Percentiles rank a stretch among this genome's conserved stretches.
These are phyloP conservation scores for Heliocidaris tuberculata DNA, from an alignment of 35 echinoderm and acorn worm species.

Conservation along the genomic window DNA sequence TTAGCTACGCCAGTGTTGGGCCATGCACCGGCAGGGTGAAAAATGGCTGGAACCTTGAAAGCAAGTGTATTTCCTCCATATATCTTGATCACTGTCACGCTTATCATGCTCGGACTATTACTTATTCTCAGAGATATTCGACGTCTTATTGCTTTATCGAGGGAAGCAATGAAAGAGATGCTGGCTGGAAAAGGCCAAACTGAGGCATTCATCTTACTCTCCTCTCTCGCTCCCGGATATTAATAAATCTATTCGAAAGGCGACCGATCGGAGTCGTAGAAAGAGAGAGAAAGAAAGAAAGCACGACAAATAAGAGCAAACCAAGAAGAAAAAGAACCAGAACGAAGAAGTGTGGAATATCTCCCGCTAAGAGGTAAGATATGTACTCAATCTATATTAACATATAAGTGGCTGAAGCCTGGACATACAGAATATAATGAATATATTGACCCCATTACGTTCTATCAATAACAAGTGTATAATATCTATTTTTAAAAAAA, in stretches of 20 bases:
- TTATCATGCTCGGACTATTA: background rate
- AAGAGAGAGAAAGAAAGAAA: background rate
- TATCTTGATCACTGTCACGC: background rate
- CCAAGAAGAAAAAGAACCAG: background rate
- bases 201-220: background rate
- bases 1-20: background rate
- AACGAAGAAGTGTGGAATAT: background rate
- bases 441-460: background rate
- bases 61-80: conserved; percentile 16
- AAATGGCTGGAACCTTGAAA: background rate
- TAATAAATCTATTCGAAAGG: background rate
- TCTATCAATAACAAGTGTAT: background rate
- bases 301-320: background rate
- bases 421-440: background rate
- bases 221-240: background rate
- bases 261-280: background rate
- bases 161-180: background rate
- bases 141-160: background rate
- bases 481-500: background rate
- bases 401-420: background rate
- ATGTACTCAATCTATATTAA: background rate
- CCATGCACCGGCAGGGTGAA: background rate
- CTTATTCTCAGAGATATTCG: conserved; percentile 3
- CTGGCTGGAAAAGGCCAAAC: background rate
- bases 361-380: background rate